phyloP scores from a whole-genome alignment of 1,140 invertebrate genomes.

The Maniola jurtina region DNA sequence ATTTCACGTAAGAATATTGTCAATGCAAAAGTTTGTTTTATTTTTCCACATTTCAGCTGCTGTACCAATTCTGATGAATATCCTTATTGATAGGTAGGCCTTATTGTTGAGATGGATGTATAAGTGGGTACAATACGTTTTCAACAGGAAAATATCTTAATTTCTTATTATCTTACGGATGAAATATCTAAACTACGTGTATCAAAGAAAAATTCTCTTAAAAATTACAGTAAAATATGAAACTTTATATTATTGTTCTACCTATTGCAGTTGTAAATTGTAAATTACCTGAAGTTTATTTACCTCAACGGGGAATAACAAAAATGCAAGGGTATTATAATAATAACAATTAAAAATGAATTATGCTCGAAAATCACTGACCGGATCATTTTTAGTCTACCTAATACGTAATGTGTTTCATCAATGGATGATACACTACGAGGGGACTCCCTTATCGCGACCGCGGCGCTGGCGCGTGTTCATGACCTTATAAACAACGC shows the following conservation, averaged over 20 bases:
- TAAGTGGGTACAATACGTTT: too few relatives aligned
- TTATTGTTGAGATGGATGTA: too few relatives aligned
- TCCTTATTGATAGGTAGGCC: too few relatives aligned
- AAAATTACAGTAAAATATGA: too few relatives aligned
- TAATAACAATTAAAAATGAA: neutral
- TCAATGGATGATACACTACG: conserved; percentile 59
- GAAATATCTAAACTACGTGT: too few relatives aligned
- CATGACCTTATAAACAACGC: conserved; percentile 43
- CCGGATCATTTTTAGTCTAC: neutral
- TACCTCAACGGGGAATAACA: conserved; percentile 38
- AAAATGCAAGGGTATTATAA: conserved; percentile 2
- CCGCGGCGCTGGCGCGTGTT: conserved; percentile 33
- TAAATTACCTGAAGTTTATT: neutral
- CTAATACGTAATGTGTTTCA: conserved; percentile 20
- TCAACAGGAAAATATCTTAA: too few relatives aligned
- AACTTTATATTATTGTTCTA: neutral
- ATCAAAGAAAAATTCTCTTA: too few relatives aligned
- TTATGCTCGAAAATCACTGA: conserved; percentile 16
- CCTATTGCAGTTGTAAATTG: neutral
- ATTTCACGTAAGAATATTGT: too few relatives aligned
- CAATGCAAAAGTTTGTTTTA: too few relatives aligned
- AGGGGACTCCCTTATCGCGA: conserved; percentile 58
- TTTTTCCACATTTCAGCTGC: too few relatives aligned
- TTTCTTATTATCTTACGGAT: too few relatives aligned
- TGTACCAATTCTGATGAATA: too few relatives aligned